Evolutionary conservation across 2,113 vertebrate genomes (phyloP).

Genomic region (Sapajus apella): DNA sequence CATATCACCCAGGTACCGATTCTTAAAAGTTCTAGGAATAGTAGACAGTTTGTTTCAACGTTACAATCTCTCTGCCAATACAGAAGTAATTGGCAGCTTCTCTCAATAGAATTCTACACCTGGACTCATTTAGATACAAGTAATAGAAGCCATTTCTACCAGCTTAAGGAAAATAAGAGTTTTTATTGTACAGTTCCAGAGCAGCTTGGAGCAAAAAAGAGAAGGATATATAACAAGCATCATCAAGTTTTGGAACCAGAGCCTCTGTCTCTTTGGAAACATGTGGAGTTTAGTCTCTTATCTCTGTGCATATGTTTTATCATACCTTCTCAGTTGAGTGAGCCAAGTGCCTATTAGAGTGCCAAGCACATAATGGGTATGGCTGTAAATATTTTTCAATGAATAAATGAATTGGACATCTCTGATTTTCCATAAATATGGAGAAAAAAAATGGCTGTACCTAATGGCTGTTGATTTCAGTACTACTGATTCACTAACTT

Average conservation of each 20-base stretch:
- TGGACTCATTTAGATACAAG: conserved; percentile 53
- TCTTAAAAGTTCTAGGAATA: conserved; percentile 39
- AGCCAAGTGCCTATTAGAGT: background rate
- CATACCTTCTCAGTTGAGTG: background rate
- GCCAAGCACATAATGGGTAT: background rate
- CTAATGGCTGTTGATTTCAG: background rate
- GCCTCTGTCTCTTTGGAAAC: background rate
- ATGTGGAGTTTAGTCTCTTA: background rate
- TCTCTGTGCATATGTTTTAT: background rate
- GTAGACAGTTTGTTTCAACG: background rate
- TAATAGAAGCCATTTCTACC: conserved; percentile 28
- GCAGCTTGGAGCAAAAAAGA: background rate
- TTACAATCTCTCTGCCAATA: conserved; percentile 25
- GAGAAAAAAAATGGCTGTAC: background rate
- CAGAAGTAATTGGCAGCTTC: conserved; percentile 15
- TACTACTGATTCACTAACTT: background rate
- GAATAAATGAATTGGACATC: background rate
- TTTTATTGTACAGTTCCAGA: conserved; percentile 31
- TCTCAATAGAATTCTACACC: conserved; percentile 12
- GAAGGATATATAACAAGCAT: background rate
- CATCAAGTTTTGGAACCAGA: background rate
- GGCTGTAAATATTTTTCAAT: background rate
- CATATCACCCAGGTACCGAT: conserved; percentile 12
- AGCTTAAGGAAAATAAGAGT: conserved; percentile 11
- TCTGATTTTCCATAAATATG: background rate